A percentile compares a stretch with the other conserved stretches of the same genome.
Conservation (phyloP, 37 sponge, comb jelly and placozoan species). For the Theonella swinhoei region DNA sequence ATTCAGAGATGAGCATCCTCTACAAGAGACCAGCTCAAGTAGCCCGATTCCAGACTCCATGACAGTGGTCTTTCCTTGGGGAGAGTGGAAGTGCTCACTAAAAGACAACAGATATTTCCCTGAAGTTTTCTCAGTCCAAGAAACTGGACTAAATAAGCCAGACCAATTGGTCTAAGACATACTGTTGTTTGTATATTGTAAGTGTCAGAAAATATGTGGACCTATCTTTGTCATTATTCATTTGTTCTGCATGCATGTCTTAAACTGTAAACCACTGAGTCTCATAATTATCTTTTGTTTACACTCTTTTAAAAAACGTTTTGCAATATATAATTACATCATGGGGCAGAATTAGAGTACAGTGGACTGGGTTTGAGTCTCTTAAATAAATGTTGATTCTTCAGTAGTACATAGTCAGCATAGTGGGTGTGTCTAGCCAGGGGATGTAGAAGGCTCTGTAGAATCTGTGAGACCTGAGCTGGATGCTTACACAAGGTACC, state of each 20-base stretch:
- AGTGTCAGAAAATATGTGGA: too few species aligned
- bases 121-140: neutral
- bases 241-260: neutral
- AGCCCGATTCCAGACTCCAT: neutral
- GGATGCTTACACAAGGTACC: too few species aligned
- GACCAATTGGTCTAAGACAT: neutral
- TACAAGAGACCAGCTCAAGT: neutral
- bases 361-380: neutral
- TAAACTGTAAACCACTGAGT: neutral
- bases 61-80: neutral
- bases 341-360: neutral
- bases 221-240: neutral
- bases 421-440: conserved; percentile 19
- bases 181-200: too few species aligned
- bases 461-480: conserved; percentile 78
- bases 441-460: conserved; percentile 89
- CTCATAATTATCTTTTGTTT: too few species aligned
- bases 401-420: conserved; percentile 53
- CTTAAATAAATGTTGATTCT: conserved; percentile 20
- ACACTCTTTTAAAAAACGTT: too few species aligned
- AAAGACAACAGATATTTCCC: neutral
- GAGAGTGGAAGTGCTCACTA: neutral
- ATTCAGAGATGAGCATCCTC: neutral
- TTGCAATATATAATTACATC: neutral
- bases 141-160: neutral